These are phyloP conservation scores for Lichenostomus cassidix DNA, from an alignment of 2,113 vertebrate species.

Conservation along the genomic window DNA sequence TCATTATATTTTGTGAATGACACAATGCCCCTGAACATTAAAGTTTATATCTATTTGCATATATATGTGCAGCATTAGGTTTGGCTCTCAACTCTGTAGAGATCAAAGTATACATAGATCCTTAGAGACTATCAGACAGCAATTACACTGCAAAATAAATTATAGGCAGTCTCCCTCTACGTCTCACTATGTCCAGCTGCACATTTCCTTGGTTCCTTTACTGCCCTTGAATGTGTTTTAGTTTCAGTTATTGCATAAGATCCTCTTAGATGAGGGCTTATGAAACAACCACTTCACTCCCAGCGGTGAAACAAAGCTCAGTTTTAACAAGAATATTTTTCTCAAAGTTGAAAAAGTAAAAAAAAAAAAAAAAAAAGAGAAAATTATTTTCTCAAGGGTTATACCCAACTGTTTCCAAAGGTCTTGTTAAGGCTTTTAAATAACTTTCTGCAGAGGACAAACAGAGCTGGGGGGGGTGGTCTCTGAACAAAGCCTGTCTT, in stretches of 20 bases:
- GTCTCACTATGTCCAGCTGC: slow-evolving; percentile 2
- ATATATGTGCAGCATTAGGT: slow-evolving; percentile 42
- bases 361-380: not conserved
- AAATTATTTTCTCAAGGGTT: not conserved
- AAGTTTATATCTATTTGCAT: slow-evolving; percentile 60
- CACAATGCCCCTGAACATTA: slow-evolving; percentile 56
- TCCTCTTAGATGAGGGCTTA: not conserved
- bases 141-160: slow-evolving; percentile 57
- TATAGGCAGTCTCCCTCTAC: not conserved
- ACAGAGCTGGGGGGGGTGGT: rapidly evolving
- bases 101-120: slow-evolving; percentile 59
- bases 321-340: not conserved
- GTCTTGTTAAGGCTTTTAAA: not conserved
- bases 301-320: not conserved
- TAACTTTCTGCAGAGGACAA: not conserved
- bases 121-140: slow-evolving; percentile 20
- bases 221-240: slow-evolving; percentile 31
- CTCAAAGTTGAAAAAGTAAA: not conserved
- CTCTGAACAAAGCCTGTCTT: not conserved
- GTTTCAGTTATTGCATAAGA: slow-evolving; percentile 23
- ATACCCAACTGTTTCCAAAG: not conserved
- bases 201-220: slow-evolving; percentile 15
- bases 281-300: not conserved
- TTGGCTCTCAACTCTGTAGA: slow-evolving; percentile 21
- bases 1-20: slow-evolving; percentile 61